Conservation (phyloP, 2,113 vertebrate genomes). For the Todiramphus chloris region DNA sequence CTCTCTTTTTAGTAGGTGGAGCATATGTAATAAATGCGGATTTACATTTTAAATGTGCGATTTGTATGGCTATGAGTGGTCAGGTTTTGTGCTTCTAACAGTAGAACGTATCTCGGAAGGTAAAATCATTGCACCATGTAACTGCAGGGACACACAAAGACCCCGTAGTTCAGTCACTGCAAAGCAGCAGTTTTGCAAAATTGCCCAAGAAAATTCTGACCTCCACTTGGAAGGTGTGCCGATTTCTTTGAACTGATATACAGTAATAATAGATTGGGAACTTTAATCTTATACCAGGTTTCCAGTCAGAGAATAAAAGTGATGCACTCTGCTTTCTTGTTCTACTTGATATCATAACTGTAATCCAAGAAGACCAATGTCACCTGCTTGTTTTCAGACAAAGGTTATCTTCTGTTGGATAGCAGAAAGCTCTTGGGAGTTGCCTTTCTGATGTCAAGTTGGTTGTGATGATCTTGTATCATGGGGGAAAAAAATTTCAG, state of each 20-base stretch:
- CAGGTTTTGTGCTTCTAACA: neutral
- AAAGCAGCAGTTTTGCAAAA: neutral
- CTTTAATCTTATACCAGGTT: neutral
- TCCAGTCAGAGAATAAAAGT: neutral
- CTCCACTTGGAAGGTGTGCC: neutral
- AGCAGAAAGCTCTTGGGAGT: neutral
- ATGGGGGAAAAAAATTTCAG: neutral
- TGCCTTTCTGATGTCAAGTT: neutral
- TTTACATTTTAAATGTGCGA: neutral
- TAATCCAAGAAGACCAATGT: neutral
- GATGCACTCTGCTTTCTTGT: neutral
- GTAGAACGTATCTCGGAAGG: too few species aligned
- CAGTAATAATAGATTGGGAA: neutral
- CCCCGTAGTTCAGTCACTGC: neutral
- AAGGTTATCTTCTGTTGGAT: neutral
- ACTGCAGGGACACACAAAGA: neutral
- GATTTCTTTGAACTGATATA: neutral
- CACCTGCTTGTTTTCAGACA: neutral
- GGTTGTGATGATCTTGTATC: neutral
- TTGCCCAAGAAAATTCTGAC: neutral
- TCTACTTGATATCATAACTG: neutral
- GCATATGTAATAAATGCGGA: neutral
- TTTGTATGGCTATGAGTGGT: neutral
- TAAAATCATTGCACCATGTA: neutral
- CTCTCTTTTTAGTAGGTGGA: neutral